These are phyloP conservation scores for Rhinoderma darwinii DNA, from an alignment of 2,113 vertebrate species.

Conservation along the genomic window DNA sequence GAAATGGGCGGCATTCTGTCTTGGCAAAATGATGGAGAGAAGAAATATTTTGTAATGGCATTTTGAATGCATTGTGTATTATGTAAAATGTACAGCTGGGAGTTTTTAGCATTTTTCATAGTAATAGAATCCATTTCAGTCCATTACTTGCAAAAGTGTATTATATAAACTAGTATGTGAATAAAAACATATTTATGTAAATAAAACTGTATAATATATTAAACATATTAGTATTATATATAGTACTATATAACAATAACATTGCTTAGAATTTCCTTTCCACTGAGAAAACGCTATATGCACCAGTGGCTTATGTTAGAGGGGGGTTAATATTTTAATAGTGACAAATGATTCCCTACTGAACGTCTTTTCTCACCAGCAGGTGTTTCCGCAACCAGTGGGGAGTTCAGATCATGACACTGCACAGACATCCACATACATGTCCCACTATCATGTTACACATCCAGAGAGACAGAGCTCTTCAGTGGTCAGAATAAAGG, in stretches of 20 bases:
- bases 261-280: background rate
- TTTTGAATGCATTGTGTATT: background rate
- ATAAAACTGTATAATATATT: background rate
- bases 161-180: background rate
- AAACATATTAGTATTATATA: no score
- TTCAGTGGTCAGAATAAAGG: background rate
- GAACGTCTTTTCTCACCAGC: conserved; percentile 41
- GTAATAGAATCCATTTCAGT: no score
- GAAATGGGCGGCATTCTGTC: background rate
- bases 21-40: background rate
- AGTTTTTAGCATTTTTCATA: no score
- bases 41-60: background rate
- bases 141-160: no score
- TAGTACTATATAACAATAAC: background rate
- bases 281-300: background rate
- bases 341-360: conserved; percentile 39
- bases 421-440: background rate
- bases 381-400: conserved; percentile 40
- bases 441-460: conserved; percentile 24
- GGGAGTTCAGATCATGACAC: conserved; percentile 36
- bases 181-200: background rate
- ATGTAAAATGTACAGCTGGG: background rate
- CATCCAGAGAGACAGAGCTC: background rate
- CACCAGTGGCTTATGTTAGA: background rate
- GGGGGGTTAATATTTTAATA: conserved; percentile 1